A percentile compares a stretch with the other conserved stretches of the same genome.
Evolutionary conservation across 2,113 vertebrate genomes (phyloP).

Genomic region (Dipodomys spectabilis): DNA sequence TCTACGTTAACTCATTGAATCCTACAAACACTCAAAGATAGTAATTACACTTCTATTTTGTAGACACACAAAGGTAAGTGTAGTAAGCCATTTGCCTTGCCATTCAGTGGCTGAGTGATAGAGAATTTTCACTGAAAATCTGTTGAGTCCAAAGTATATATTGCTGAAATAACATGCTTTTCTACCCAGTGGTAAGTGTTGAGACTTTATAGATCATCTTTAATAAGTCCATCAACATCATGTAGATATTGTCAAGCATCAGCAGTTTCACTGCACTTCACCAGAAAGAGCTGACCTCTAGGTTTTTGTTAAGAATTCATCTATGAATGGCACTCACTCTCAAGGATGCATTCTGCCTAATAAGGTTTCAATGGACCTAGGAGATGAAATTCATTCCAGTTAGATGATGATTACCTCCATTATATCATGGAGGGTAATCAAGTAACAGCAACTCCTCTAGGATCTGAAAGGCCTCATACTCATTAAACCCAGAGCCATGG

Average conservation of each 20-base stretch:
- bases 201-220: constrained; percentile 11
- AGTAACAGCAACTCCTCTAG: neutral
- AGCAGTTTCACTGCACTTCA: neutral
- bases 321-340: neutral
- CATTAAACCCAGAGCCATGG: neutral
- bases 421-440: neutral
- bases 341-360: neutral
- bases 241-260: constrained; percentile 2
- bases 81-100: neutral
- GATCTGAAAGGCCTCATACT: neutral
- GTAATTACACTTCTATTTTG: constrained; percentile 23
- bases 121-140: neutral
- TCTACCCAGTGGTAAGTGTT: neutral
- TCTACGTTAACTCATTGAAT: constrained; percentile 34
- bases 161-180: neutral
- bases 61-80: neutral
- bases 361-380: neutral
- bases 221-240: neutral
- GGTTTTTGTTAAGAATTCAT: constrained; percentile 28
- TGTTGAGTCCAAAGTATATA: neutral
- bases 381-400: neutral
- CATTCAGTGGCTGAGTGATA: neutral
- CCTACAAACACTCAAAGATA: neutral
- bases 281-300: neutral
- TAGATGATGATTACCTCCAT: neutral